Percentiles rank a stretch among this genome's conserved stretches.
These are phyloP conservation scores for Anguilla obscura DNA, from an alignment of 2,797 vertebrate genomes.

Conservation along the genomic window DNA sequence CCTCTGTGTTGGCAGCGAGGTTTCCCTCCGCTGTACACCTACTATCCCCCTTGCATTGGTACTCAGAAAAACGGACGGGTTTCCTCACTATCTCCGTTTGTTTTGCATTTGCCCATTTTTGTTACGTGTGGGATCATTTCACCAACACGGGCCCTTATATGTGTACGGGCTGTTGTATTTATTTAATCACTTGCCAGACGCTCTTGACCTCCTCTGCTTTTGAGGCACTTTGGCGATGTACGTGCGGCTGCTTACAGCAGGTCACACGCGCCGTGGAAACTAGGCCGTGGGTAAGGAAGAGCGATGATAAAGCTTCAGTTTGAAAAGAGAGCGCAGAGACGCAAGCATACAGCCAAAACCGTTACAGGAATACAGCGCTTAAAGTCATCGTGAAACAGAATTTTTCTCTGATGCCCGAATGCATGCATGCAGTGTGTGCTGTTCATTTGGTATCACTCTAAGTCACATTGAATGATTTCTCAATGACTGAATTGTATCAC, in stretches of 20 bases:
- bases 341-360: not conserved
- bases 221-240: not conserved
- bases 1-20: constrained; percentile 53
- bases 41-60: too few relatives aligned
- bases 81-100: not conserved
- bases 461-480: not conserved
- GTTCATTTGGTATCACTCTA: not conserved
- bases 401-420: too few relatives aligned
- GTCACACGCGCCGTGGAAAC: not conserved
- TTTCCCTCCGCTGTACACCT: constrained; percentile 28
- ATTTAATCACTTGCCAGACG: not conserved
- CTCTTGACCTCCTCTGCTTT: not conserved
- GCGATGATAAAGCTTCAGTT: not conserved
- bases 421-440: not conserved
- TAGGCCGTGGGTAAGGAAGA: not conserved
- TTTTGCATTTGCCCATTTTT: not conserved
- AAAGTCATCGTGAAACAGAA: not conserved
- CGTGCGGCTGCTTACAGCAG: not conserved
- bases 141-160: not conserved
- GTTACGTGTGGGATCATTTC: not conserved
- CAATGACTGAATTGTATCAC: not conserved
- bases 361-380: not conserved
- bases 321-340: not conserved
- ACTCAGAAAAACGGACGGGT: too few relatives aligned
- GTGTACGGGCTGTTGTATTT: not conserved